These are phyloP conservation scores for Polypterus senegalus DNA, from an alignment of 2,113 vertebrate species.

Conservation along the genomic window DNA sequence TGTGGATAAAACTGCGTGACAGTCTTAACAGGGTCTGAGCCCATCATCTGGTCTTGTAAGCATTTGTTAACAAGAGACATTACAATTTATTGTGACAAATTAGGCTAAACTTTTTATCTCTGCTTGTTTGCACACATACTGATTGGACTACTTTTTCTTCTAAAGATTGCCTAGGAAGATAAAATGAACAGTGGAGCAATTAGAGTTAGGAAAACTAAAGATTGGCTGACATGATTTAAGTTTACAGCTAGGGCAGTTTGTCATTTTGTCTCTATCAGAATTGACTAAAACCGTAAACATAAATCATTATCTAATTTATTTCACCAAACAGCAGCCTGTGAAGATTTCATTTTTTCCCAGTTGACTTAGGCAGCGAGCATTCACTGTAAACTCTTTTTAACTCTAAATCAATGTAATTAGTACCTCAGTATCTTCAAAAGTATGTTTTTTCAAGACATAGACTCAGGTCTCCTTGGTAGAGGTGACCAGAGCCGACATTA, in stretches of 20 bases:
- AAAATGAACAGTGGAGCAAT: conserved; percentile 71
- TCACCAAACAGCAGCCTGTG: conserved; percentile 48
- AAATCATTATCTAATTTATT: conserved; percentile 84
- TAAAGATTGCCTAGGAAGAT: conserved; percentile 70
- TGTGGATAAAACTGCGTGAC: too few relatives aligned
- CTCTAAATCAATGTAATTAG: conserved; percentile 40
- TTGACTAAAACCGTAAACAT: conserved; percentile 77
- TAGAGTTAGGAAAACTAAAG: conserved; percentile 77
- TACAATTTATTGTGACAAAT: conserved; percentile 74
- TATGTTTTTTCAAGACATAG: conserved; percentile 24
- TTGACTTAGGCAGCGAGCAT: conserved; percentile 44
- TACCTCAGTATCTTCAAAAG: conserved; percentile 35
- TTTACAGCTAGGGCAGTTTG: conserved; percentile 65
- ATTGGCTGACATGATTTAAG: conserved; percentile 77
- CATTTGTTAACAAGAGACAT: conserved; percentile 62
- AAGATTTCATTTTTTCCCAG: conserved; percentile 49
- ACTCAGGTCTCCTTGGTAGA: conserved; percentile 15
- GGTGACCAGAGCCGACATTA: conserved; percentile 7
- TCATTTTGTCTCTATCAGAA: conserved; percentile 83
- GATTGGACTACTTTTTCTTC: conserved; percentile 77
- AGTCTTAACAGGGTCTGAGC: too few relatives aligned
- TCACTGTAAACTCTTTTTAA: conserved; percentile 37
- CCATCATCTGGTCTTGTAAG: conserved; percentile 8
- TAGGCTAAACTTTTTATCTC: conserved; percentile 75
- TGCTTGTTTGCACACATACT: conserved; percentile 61